These are phyloP conservation scores for Rhinophrynus dorsalis DNA, from an alignment of 2,797 vertebrate species.

Conservation along the genomic window DNA sequence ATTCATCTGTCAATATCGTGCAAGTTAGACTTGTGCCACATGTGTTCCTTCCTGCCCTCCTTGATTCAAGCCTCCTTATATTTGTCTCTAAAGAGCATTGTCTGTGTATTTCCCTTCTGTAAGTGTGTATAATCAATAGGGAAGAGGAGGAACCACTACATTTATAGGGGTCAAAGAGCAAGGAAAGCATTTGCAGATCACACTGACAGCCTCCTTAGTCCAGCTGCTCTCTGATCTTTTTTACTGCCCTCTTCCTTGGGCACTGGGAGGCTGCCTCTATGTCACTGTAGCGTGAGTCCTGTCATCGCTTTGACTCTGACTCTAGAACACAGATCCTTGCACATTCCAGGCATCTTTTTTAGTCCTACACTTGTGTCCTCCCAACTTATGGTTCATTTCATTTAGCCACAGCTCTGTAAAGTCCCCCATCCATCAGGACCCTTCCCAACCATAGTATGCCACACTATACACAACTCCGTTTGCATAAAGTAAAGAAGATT, in stretches of 20 bases:
- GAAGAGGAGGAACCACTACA: background rate
- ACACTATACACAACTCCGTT: no score
- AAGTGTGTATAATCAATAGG: background rate
- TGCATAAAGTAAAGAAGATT: no score
- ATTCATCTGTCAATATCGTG: no score
- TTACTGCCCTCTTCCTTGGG: background rate
- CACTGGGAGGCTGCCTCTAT: background rate
- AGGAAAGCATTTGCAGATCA: background rate
- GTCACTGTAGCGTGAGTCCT: background rate
- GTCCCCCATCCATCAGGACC: no score
- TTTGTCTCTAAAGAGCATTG: background rate
- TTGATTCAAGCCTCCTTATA: background rate
- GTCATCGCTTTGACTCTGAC: background rate
- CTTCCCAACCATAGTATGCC: no score
- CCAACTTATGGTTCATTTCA: no score
- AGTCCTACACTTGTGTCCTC: no score
- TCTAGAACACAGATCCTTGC: background rate
- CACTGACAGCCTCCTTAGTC: background rate
- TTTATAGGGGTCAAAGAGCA: background rate
- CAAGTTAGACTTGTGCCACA: background rate
- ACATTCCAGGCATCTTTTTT: background rate
- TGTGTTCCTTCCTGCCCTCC: background rate
- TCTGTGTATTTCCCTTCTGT: background rate
- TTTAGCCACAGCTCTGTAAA: no score
- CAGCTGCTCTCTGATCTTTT: background rate